A percentile compares a stretch with the other conserved stretches of the same genome.
phyloP scores from a whole-genome alignment of 1,140 invertebrate species.

The Drosophila nigromelanica region DNA sequence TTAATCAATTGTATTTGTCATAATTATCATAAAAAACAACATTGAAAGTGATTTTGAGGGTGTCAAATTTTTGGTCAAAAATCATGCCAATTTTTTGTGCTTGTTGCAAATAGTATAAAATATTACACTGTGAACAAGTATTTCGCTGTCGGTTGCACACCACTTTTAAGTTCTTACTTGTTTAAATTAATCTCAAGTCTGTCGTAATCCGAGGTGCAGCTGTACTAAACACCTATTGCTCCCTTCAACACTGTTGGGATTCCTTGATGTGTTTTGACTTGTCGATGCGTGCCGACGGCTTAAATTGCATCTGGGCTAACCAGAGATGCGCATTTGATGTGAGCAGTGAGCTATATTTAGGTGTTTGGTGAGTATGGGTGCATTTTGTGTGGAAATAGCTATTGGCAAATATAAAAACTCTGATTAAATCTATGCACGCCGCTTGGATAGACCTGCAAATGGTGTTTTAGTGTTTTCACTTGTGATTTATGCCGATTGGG shows the following conservation, averaged over 20 bases:
- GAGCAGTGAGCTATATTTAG: slow-evolving; percentile 49
- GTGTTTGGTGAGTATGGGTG: slow-evolving; percentile 10
- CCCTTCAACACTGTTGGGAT: not conserved
- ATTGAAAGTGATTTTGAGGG: too few relatives aligned
- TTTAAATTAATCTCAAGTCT: too few relatives aligned
- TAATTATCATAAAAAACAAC: too few relatives aligned
- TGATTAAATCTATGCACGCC: slow-evolving; percentile 71
- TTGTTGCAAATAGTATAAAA: too few relatives aligned
- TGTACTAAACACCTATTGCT: slow-evolving; percentile 5
- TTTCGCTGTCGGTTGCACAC: too few relatives aligned
- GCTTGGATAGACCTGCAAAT: slow-evolving; percentile 27
- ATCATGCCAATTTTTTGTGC: too few relatives aligned
- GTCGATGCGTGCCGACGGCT: slow-evolving; percentile 46
- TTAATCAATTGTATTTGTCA: too few relatives aligned
- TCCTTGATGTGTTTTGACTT: slow-evolving; percentile 25
- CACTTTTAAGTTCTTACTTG: too few relatives aligned
- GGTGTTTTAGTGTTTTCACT: slow-evolving; percentile 63
- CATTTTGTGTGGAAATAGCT: slow-evolving; percentile 21
- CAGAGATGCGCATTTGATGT: slow-evolving; percentile 24
- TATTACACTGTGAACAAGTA: too few relatives aligned
- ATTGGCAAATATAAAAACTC: slow-evolving; percentile 54
- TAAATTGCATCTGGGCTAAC: slow-evolving; percentile 45
- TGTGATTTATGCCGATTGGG: slow-evolving; percentile 69
- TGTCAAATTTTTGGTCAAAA: too few relatives aligned
- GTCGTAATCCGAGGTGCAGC: not conserved